phyloP scores from a whole-genome alignment of 2,113 vertebrate genomes.

The Ondatra zibethicus region DNA sequence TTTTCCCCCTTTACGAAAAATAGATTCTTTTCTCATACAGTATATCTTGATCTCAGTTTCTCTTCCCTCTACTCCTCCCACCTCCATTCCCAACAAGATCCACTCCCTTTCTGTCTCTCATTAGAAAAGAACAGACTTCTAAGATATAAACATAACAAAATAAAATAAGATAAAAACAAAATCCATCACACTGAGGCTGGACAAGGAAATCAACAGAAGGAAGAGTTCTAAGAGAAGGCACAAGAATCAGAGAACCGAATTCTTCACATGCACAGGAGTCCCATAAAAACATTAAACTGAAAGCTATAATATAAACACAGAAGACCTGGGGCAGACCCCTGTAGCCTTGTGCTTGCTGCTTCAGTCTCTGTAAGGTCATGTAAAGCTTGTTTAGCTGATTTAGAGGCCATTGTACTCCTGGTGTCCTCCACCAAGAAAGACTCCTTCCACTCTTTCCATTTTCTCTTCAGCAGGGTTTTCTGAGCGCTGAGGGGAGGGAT shows the following conservation, averaged over 20 bases:
- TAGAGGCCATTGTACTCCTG: not conserved
- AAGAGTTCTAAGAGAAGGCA: not conserved
- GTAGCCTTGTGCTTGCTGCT: not conserved
- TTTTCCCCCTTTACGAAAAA: not conserved
- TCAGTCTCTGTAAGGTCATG: not conserved
- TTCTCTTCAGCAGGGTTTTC: no score
- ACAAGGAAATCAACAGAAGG: not conserved
- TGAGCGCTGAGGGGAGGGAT: no score
- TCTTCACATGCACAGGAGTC: not conserved
- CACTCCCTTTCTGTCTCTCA: not conserved
- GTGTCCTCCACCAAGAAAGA: not conserved
- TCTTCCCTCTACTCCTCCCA: not conserved
- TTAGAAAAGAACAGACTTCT: not conserved
- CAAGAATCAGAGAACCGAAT: not conserved
- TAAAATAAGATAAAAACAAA: not conserved
- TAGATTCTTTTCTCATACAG: not conserved
- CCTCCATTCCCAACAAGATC: not conserved
- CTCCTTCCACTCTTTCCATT: not conserved
- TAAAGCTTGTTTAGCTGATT: not conserved
- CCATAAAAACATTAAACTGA: not conserved
- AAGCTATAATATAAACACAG: not conserved
- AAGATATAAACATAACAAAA: not conserved
- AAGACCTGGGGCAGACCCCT: not conserved
- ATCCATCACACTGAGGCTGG: not conserved
- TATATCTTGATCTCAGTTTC: not conserved